Evolutionary conservation across 2,797 vertebrate species (phyloP).

Genomic region (Trachops cirrhosus): DNA sequence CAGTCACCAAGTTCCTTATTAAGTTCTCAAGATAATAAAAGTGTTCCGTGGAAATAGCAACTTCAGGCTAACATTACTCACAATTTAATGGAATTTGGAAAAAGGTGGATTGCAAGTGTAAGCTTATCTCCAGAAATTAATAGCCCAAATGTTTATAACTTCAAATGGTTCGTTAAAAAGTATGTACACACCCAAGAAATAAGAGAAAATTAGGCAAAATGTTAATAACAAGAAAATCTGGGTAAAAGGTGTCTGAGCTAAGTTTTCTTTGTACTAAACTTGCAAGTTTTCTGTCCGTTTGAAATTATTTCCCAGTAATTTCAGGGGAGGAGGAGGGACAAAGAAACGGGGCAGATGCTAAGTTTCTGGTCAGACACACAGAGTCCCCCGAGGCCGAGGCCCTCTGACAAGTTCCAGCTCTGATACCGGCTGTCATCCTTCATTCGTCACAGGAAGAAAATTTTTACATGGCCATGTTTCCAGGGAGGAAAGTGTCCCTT

Average conservation of each 20-base stretch:
- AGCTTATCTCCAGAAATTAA: neutral
- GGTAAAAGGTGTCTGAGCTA: neutral
- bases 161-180: neutral
- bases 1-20: neutral
- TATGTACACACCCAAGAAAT: neutral
- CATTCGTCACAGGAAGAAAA: neutral
- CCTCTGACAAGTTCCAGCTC: neutral
- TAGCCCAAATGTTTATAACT: neutral
- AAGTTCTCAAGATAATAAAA: neutral
- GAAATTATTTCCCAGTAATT: slow-evolving; percentile 20
- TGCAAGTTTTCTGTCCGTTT: neutral
- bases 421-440: neutral
- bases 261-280: neutral
- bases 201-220: neutral
- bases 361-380: neutral
- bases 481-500: neutral
- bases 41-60: neutral
- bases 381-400: neutral
- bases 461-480: neutral
- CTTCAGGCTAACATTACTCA: neutral
- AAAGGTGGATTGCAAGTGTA: neutral
- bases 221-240: neutral
- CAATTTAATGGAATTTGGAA: neutral
- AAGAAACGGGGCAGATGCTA: neutral
- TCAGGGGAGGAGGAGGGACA: neutral